Percentiles rank a stretch among this genome's conserved stretches.
These are phyloP conservation scores for Gymnosoma rotundatum DNA, from an alignment of 2,888 invertebrate genomes.

Conservation along the genomic window DNA sequence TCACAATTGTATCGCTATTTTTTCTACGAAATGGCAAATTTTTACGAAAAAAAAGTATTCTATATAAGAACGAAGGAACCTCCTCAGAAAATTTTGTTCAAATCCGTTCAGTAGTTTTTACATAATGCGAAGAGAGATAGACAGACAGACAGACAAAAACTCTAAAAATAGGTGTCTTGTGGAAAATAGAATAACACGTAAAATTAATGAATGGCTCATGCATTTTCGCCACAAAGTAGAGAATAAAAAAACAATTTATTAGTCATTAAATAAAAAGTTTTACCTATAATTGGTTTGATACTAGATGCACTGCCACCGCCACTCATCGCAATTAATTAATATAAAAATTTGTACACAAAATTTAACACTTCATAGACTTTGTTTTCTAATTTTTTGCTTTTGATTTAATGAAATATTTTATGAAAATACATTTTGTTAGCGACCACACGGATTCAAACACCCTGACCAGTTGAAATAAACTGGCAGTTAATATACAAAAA, in stretches of 20 bases:
- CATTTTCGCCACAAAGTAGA: too few relatives aligned
- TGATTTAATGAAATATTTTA: neutral
- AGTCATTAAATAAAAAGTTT: neutral
- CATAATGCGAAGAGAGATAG: too few relatives aligned
- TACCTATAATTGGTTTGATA: slow-evolving; percentile 58
- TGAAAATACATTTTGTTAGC: slow-evolving; percentile 3
- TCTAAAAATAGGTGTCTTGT: too few relatives aligned
- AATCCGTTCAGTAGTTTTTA: too few relatives aligned
- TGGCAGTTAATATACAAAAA: neutral
- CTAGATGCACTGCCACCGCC: slow-evolving; percentile 58
- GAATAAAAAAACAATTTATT: neutral
- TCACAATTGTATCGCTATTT: too few relatives aligned
- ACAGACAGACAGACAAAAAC: too few relatives aligned
- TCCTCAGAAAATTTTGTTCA: too few relatives aligned
- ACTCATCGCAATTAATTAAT: slow-evolving; percentile 32
- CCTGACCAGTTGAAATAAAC: slow-evolving; percentile 59
- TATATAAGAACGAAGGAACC: too few relatives aligned
- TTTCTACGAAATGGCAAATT: too few relatives aligned
- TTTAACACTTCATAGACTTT: neutral
- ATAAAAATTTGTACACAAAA: neutral
- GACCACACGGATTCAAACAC: slow-evolving; percentile 53
- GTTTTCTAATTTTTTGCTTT: neutral
- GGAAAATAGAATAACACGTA: too few relatives aligned
- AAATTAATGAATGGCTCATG: too few relatives aligned
- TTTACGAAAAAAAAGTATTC: too few relatives aligned